Base-by-base conservation (phyloP, 2,888 invertebrate species). In the Opisthograptis luteolata region DNA sequence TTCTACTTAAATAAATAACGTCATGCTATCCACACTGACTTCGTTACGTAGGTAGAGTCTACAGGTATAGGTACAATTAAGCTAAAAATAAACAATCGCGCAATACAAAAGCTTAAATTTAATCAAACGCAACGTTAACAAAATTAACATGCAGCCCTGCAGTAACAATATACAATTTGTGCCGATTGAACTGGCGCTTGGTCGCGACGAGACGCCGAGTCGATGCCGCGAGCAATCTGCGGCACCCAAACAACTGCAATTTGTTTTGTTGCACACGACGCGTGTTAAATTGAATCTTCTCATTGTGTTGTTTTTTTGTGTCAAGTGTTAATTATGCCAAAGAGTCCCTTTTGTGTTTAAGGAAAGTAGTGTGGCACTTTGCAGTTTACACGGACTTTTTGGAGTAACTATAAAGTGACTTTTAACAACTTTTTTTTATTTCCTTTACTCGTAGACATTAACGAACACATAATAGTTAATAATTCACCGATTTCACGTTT, bases 41-140 rank as follows among this genome's bases (percentile, higher is more conserved):
- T 44, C 35, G 41, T 47, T 47, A 44, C 44, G n/a, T n/a, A n/a
- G n/a, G n/a, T n/a, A n/a, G n/a, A n/a, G n/a, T n/a, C n/a, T n/a
- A n/a, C n/a, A n/a, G n/a, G n/a, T n/a, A n/a, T n/a, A n/a, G n/a
- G 44, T 55, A 42, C 34, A 35, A 42, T 48, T 32, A 30, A 42
- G 27, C 36, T 31, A 28, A 45, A 47, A 47, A 25, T 30, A 37
- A 39, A 31, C 17, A 27, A 14, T 19, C 14, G 5, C 20, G 9
- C 13, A 15, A 24, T 39, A 32, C 15, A 40, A 25, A 17, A 7
- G 13, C 25, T 27, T 27, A 32, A 44, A 34, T 31, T 10, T 30
- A 22, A 19, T 34, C 25, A 25, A 36, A 36, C 39, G 34, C 17
- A 9, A 27, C n/a, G 36, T 36, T 45, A 14, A n/a, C n/a, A n/a